Base-by-base conservation (phyloP, 2,888 invertebrate species). In the Hypomecis punctinalis region DNA sequence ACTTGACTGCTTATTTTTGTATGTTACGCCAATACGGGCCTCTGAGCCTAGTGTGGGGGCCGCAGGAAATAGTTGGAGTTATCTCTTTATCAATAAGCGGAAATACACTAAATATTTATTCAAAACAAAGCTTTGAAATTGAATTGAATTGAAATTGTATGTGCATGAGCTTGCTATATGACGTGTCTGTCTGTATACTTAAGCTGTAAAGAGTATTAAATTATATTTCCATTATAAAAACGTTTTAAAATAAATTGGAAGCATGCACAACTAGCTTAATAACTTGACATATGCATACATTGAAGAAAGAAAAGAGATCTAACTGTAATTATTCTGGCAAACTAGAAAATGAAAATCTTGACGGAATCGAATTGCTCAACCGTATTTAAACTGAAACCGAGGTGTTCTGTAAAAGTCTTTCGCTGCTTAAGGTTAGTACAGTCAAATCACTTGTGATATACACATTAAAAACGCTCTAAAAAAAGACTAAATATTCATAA, bases 371-470 rank as follows among this genome's bases (percentile, higher is more conserved):
- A 43, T 35, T 8, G 35, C 5, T 13, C 80, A 78, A 65, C 35
- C 46, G 2, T 36, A 65, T 83, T 84, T 69, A 73, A 83, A 81
- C 43, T 0, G 1, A 0, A 69, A 61, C 74, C 67, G 76, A 83
- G 79, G 76, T 78, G 72, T 76, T 84, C 46, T 84, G 74, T 80
- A 80, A 71, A 79, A 72, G 68, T 45, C 40, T 33, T 13, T 67
- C 61, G 10, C 23, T 39, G 1, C 0, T 10, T 6, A 51, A 61
- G 64, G 63, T 76, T 78, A 89, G 85, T 89, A 82, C 81, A 81
- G 75, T 78, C 68, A 88, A 89, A 85, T 88, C 78, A 47, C 75
- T 75, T 66, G 81, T 70, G 75, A 76, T 61, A 74, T 73, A 73
- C 68, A 80, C 76, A 80, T 68, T 72, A 78, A 83, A 84, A 82